Evolutionary conservation across 2,797 vertebrate genomes (phyloP), one percentile per base, ranked within the genome.

Genomic region (Adelosebastes latens): DNA sequence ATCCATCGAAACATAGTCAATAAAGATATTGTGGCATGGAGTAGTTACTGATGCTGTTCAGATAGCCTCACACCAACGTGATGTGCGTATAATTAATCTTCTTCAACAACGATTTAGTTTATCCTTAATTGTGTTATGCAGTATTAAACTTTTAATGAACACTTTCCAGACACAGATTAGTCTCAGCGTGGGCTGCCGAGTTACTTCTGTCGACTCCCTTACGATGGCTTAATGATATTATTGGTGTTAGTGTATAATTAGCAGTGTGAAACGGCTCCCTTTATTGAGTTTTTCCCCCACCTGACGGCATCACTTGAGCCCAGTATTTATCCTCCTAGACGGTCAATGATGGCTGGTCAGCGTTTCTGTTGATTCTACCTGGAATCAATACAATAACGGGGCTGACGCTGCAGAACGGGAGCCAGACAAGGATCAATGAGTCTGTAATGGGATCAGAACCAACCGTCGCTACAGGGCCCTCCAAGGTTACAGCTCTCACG

Each of bases 391-490:
- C 55, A 63, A 58, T 81, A 34, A 25, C 66, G 29, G 56, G 24
- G 82, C 92, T 93, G 92, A 92, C 32, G 13, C 75, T 80, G 94
- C 90, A 88, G 80, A 92, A 89, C 79, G 9, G 62, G 72, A 91
- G 87, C 83, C 75, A 83, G 84, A 89, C 81, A 14, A 53, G 56
- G 84, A 93, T 93, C 86, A 77, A 92, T 91, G 77, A 59, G 80
- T 81, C 83, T 79, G 85, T 85, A 82, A 91, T 87, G 80, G 86
- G 85, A 91, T 91, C 87, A 92, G 84, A 88, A 90, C 66, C 69
- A 59, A 70, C 62, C n/a, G 49, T 63, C n/a, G 72, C 64, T 59
- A 55, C 62, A 39, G 31, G 73, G 46, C 66, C 59, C 5, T 77
- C 82, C 79, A 87, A 86, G 88, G 85, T 88, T 89, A 77, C 62